These are phyloP conservation scores for Laticauda colubrina DNA, from an alignment of 2,113 vertebrate genomes.

Conservation along the genomic window DNA sequence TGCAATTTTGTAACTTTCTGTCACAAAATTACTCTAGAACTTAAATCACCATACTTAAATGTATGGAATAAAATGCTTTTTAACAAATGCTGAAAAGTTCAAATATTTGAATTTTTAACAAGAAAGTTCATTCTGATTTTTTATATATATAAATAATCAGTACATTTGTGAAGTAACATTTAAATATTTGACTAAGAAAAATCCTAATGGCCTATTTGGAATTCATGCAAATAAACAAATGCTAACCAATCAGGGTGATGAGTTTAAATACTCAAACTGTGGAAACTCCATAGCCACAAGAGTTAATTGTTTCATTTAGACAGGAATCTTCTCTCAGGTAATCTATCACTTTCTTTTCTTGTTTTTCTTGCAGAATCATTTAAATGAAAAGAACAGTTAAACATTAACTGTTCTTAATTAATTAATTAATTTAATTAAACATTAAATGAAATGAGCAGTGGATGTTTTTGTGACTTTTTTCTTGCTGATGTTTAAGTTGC, in stretches of 20 bases:
- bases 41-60: slow-evolving; percentile 17
- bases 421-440: too few relatives aligned
- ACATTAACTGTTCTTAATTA: slow-evolving; percentile 15
- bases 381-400: slow-evolving; percentile 54
- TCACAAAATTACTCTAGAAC: slow-evolving; percentile 10
- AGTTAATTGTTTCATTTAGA: slow-evolving; percentile 53
- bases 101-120: neutral
- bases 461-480: slow-evolving; percentile 40
- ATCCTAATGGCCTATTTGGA: slow-evolving; percentile 39
- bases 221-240: slow-evolving; percentile 57
- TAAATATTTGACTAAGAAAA: neutral
- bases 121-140: neutral
- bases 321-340: slow-evolving; percentile 58
- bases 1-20: slow-evolving; percentile 25
- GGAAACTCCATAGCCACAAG: slow-evolving; percentile 39
- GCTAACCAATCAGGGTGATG: slow-evolving; percentile 57
- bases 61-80: slow-evolving; percentile 9
- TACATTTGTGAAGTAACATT: neutral
- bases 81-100: neutral
- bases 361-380: slow-evolving; percentile 44
- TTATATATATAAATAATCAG: neutral
- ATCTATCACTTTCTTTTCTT: slow-evolving; percentile 44
- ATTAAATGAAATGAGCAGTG: neutral
- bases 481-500: slow-evolving; percentile 18
- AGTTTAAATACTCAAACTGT: slow-evolving; percentile 62